A percentile compares a stretch with the other conserved stretches of the same genome.
phyloP scores from a whole-genome alignment of 2,888 invertebrate genomes.

The Catocala sponsa region DNA sequence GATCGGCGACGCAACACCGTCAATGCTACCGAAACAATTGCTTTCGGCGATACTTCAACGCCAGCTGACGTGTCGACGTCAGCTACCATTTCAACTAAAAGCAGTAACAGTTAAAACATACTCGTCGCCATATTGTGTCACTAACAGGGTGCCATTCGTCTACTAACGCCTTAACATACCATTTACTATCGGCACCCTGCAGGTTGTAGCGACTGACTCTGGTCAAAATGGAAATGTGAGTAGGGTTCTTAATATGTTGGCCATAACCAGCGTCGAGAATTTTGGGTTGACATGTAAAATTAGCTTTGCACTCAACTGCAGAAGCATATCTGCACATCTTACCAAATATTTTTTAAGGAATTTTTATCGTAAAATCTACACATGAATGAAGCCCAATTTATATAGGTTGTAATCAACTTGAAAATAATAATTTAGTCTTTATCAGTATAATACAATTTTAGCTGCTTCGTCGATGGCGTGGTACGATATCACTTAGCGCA shows the following conservation, averaged over 20 bases:
- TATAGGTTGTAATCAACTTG: slow-evolving; percentile 10
- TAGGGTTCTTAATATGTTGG: slow-evolving; percentile 5
- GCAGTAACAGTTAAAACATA: neutral
- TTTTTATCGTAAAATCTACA: slow-evolving; percentile 31
- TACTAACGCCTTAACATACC: slow-evolving; percentile 35
- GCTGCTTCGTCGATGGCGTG: too few species aligned
- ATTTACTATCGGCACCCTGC: slow-evolving; percentile 26
- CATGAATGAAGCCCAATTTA: slow-evolving; percentile 34
- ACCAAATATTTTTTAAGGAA: slow-evolving; percentile 28
- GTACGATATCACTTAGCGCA: too few species aligned
- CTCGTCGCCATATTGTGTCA: neutral
- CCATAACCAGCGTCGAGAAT: slow-evolving; percentile 34
- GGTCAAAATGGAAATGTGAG: slow-evolving; percentile 9
- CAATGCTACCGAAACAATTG: too few species aligned
- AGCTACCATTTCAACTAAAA: too few species aligned
- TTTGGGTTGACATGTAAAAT: slow-evolving; percentile 55
- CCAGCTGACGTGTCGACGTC: too few species aligned
- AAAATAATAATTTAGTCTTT: too few species aligned
- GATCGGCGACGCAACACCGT: too few species aligned
- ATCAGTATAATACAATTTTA: too few species aligned
- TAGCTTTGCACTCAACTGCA: slow-evolving; percentile 52
- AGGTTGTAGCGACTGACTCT: neutral
- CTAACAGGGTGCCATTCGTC: too few species aligned
- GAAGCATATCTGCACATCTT: slow-evolving; percentile 48
- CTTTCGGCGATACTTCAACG: too few species aligned